Percentiles rank a stretch among this genome's conserved stretches.
Conservation (phyloP, 2,888 invertebrate genomes). For the Carabus problematicus region DNA sequence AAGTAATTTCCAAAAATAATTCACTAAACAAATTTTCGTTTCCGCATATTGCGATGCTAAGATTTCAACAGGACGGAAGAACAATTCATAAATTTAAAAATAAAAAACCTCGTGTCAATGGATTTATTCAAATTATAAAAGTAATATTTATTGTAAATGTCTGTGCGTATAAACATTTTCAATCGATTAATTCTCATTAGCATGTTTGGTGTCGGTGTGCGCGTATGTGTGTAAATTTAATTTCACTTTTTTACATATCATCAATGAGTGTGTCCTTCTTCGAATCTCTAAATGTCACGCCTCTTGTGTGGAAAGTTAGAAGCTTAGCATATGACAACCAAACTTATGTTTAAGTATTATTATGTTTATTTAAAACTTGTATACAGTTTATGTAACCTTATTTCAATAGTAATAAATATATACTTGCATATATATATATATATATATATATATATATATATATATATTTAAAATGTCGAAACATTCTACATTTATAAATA, state of each 20-base stretch:
- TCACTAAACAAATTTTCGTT: no score
- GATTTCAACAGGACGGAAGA: slow-evolving; percentile 16
- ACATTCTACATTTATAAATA: neutral
- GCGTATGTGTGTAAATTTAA: slow-evolving; percentile 6
- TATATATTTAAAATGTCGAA: neutral
- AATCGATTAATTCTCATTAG: slow-evolving; percentile 4
- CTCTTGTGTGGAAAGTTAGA: slow-evolving; percentile 18
- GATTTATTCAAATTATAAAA: neutral
- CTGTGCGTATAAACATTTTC: neutral
- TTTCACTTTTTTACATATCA: slow-evolving; percentile 20
- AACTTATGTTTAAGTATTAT: neutral
- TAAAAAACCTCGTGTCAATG: neutral
- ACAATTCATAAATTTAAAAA: slow-evolving; percentile 14
- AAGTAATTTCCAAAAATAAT: no score
- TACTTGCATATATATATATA: neutral
- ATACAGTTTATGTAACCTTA: neutral
- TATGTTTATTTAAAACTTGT: neutral
- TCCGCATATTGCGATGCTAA: no score
- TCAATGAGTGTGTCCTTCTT: slow-evolving; percentile 12
- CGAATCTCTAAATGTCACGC: slow-evolving; percentile 15
- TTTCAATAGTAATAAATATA: neutral
- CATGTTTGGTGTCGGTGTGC: slow-evolving; percentile 9
- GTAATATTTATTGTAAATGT: slow-evolving; percentile 20
- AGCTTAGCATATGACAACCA: neutral
- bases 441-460: neutral